Evolutionary conservation across 2,888 invertebrate species (phyloP).

Genomic region (Chloromyia formosa): DNA sequence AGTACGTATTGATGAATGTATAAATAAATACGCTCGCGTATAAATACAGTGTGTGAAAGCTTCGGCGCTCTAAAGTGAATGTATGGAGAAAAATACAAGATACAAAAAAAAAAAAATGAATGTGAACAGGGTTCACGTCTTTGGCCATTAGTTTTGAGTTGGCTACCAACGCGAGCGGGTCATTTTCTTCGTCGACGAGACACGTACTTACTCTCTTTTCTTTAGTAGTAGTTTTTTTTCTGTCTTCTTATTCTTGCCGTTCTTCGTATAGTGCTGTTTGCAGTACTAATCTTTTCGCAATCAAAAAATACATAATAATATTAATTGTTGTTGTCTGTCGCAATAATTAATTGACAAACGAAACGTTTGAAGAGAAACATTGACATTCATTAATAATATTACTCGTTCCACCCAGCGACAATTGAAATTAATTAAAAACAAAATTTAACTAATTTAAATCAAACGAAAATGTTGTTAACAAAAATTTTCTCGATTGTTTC

Average conservation of each 20-base stretch:
- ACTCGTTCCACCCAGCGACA: background rate
- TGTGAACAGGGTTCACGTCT: conserved; percentile 22
- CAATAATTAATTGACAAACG: conserved; percentile 24
- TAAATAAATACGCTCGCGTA: too few relatives aligned
- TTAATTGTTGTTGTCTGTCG: conserved; percentile 42
- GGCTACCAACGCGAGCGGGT: conserved; percentile 66
- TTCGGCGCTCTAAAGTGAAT: background rate
- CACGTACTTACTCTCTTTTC: conserved; percentile 57
- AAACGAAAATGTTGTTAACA: conserved; percentile 37
- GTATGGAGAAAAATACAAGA: background rate
- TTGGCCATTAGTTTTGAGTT: conserved; percentile 63
- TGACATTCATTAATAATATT: conserved; percentile 14
- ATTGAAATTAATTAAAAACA: background rate
- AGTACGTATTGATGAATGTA: too few relatives aligned
- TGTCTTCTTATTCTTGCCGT: background rate
- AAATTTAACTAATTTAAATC: conserved; percentile 34
- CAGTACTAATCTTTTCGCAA: conserved; percentile 5
- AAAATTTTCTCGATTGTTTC: conserved; percentile 49
- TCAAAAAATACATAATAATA: too few relatives aligned
- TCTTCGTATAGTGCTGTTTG: conserved; percentile 31
- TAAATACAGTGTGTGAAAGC: too few relatives aligned
- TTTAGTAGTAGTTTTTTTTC: conserved; percentile 21
- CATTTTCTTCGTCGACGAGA: conserved; percentile 64
- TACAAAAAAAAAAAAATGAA: conserved; percentile 31
- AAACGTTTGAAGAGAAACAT: conserved; percentile 21